Evolutionary conservation across 2,797 vertebrate genomes (phyloP).

Genomic region (Microctenopoma lineatum): DNA sequence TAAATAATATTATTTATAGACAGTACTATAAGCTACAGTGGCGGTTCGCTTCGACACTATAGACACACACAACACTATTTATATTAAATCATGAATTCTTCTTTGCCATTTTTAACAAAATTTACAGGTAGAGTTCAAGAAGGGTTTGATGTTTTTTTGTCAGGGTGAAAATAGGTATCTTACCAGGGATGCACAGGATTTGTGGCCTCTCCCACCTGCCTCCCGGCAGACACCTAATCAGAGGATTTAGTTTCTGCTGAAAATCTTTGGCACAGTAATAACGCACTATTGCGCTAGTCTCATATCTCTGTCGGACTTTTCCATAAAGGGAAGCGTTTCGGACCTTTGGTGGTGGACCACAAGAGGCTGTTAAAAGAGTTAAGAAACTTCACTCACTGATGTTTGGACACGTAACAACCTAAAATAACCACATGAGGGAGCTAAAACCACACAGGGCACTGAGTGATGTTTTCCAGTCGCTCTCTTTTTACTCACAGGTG

Average conservation of each 20-base stretch:
- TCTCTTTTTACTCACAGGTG: constrained; percentile 84
- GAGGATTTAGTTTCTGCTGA: constrained; percentile 85
- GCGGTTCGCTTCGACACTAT: no score
- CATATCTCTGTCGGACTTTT: constrained; percentile 84
- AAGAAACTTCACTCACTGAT: background rate
- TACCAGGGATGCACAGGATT: constrained; percentile 83
- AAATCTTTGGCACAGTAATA: constrained; percentile 88
- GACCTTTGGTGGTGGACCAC: constrained; percentile 87
- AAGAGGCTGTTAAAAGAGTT: constrained; percentile 83
- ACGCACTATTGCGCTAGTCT: constrained; percentile 84
- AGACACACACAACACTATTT: background rate
- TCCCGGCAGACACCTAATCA: constrained; percentile 86
- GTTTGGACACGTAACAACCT: background rate
- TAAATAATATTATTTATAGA: background rate
- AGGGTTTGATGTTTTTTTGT: background rate
- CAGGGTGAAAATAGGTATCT: constrained; percentile 23
- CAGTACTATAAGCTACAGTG: no score
- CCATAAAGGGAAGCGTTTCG: constrained; percentile 86
- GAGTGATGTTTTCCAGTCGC: background rate
- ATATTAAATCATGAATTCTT: background rate
- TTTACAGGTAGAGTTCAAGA: background rate
- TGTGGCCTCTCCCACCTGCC: constrained; percentile 90
- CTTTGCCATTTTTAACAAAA: background rate
- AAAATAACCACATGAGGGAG: constrained; percentile 18
- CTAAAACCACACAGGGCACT: background rate